A percentile compares a stretch with the other conserved stretches of the same genome.
phyloP scores from a whole-genome alignment of 2,113 vertebrate species.

The Thunnus thynnus region DNA sequence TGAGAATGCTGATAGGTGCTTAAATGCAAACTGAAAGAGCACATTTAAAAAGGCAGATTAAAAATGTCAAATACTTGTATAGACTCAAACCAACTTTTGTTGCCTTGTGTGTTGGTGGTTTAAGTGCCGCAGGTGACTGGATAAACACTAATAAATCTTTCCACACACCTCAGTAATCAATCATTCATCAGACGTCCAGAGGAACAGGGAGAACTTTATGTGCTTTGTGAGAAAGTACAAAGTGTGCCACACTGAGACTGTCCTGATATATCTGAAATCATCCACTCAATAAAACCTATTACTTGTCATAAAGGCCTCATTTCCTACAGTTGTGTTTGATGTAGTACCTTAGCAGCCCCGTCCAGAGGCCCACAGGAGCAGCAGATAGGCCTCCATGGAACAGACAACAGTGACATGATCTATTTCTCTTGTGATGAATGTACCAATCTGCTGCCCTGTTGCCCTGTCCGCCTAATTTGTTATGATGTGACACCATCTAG shows the following conservation, averaged over 20 bases:
- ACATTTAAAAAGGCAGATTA: conserved; percentile 27
- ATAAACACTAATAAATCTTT: conserved; percentile 41
- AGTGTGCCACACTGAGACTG: conserved; percentile 22
- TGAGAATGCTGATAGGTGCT: conserved; percentile 21
- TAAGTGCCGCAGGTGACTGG: conserved; percentile 19
- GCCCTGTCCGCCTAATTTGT: conserved; percentile 82
- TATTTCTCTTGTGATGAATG: conserved; percentile 83
- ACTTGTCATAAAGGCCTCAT: conserved; percentile 79
- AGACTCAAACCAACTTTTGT: conserved; percentile 10
- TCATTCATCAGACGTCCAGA: conserved; percentile 28
- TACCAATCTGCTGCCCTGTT: conserved; percentile 81
- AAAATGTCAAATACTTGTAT: neutral
- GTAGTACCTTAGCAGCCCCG: conserved; percentile 44
- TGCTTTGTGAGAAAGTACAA: conserved; percentile 17
- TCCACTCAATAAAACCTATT: conserved; percentile 77
- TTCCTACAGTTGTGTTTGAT: conserved; percentile 78
- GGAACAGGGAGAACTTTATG: conserved; percentile 20
- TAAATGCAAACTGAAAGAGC: conserved; percentile 24
- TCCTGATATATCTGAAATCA: conserved; percentile 54
- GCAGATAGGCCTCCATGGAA: conserved; percentile 60
- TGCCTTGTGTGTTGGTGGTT: neutral
- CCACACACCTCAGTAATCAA: conserved; percentile 19
- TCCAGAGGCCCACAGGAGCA: conserved; percentile 69
- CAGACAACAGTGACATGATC: conserved; percentile 80
- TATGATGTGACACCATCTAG: conserved; percentile 72